Conservation (phyloP, 2,113 vertebrate species). For the Hyperopisus bebe region DNA sequence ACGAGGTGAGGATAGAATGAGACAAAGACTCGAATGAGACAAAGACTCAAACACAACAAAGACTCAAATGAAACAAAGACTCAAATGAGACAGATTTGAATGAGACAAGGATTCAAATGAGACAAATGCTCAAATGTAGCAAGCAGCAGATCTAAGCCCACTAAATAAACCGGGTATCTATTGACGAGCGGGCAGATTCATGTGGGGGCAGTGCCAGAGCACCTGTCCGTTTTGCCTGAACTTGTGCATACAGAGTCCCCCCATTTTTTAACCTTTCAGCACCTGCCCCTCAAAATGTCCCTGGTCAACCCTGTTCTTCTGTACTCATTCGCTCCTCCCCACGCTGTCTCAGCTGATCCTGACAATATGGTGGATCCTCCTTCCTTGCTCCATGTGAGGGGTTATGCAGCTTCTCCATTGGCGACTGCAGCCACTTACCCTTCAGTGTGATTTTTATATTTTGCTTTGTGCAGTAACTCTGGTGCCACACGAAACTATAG, state of each 20-base stretch:
- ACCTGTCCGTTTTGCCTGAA: not conserved
- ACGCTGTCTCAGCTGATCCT: not conserved
- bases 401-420: not conserved
- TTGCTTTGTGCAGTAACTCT: not conserved
- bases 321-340: not conserved
- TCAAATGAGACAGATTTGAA: not conserved
- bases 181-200: not conserved
- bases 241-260: not conserved
- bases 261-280: too few relatives aligned
- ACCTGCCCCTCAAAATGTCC: too few relatives aligned
- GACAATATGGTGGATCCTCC: not conserved
- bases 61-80: not conserved
- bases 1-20: not conserved
- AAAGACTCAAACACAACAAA: not conserved
- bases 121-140: not conserved
- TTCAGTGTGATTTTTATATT: not conserved
- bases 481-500: not conserved
- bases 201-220: too few relatives aligned
- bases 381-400: not conserved
- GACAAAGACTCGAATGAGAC: not conserved
- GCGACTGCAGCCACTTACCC: not conserved
- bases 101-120: not conserved
- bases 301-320: not conserved
- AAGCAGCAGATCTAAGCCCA: not conserved
- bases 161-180: not conserved